A percentile compares a stretch with the other conserved stretches of the same genome.
These are phyloP conservation scores for Tromatobia lineatoria DNA, from an alignment of 2,888 invertebrate species.

Conservation along the genomic window DNA sequence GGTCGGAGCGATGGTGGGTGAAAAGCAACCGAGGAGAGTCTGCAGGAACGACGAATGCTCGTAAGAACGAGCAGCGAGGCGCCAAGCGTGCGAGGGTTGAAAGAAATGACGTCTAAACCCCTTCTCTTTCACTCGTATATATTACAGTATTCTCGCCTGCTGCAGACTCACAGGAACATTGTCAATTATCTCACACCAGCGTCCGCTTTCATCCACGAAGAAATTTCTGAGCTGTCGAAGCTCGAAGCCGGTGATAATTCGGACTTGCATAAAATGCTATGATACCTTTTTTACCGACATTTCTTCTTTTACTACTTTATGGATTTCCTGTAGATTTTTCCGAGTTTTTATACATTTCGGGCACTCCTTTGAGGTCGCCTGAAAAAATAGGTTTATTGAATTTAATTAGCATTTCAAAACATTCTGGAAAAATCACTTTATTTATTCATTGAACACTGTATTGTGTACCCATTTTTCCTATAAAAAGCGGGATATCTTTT, in stretches of 20 bases:
- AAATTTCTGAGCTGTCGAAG: not conserved
- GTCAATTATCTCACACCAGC: slow-evolving; percentile 49
- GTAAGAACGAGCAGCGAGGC: slow-evolving; percentile 14
- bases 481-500: too few relatives aligned
- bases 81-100: slow-evolving; percentile 34
- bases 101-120: slow-evolving; percentile 52
- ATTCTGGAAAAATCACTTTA: too few relatives aligned
- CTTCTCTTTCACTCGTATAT: not conserved
- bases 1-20: slow-evolving; percentile 26
- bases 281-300: not conserved
- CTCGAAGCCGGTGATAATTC: slow-evolving; percentile 7
- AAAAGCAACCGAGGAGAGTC: slow-evolving; percentile 21
- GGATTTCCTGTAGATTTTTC: not conserved
- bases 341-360: not conserved
- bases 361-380: too few relatives aligned
- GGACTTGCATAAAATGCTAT: slow-evolving; percentile 19
- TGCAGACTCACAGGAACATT: slow-evolving; percentile 35
- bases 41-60: slow-evolving; percentile 39
- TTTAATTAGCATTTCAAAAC: too few relatives aligned
- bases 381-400: too few relatives aligned
- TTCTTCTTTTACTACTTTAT: not conserved
- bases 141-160: not conserved
- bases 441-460: too few relatives aligned
- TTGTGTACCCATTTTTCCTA: too few relatives aligned
- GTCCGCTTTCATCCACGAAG: not conserved